These are phyloP conservation scores for Hybos culiciformis DNA, from an alignment of 2,888 invertebrate species.

Conservation along the genomic window DNA sequence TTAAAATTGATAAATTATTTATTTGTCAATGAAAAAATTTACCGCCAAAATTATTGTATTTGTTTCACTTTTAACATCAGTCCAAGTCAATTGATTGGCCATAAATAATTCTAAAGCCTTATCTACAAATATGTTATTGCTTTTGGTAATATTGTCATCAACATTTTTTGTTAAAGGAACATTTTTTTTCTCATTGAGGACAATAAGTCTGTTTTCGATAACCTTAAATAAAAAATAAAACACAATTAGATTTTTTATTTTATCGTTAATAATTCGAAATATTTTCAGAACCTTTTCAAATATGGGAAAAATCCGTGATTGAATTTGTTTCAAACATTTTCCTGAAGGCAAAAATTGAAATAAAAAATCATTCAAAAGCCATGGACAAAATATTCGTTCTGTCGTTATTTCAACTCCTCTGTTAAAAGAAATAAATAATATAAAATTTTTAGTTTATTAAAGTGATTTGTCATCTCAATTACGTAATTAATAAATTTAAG, in stretches of 20 bases:
- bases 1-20: too few relatives aligned
- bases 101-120: constrained; percentile 23
- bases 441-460: too few relatives aligned
- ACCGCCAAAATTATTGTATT: constrained; percentile 26
- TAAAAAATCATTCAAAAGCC: not conserved
- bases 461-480: too few relatives aligned
- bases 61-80: constrained; percentile 27
- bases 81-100: constrained; percentile 21
- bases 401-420: not conserved
- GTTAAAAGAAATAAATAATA: too few relatives aligned
- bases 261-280: too few relatives aligned
- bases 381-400: not conserved
- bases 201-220: too few relatives aligned
- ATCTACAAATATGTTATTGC: constrained; percentile 19
- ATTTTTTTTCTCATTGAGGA: not conserved
- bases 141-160: constrained; percentile 10
- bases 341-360: not conserved
- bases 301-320: not conserved
- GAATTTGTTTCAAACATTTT: not conserved
- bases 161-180: not conserved
- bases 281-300: too few relatives aligned
- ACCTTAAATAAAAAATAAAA: not conserved
- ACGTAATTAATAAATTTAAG: too few relatives aligned
- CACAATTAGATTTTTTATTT: not conserved
- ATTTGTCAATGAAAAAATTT: not conserved